Base-by-base conservation (phyloP, 2,888 invertebrate genomes). In the Dioctria rufipes region DNA sequence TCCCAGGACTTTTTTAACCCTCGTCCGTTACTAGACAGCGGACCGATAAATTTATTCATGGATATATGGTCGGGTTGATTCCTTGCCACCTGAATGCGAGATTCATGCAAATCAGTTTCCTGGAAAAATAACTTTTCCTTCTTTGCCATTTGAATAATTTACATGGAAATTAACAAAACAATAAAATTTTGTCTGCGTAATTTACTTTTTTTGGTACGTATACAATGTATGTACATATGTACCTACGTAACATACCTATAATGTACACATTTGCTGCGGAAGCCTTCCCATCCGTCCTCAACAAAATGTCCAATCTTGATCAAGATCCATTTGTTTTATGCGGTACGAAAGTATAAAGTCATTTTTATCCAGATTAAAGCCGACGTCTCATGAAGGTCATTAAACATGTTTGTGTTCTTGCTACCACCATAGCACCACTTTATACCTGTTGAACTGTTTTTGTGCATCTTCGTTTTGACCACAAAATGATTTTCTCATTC, bases 101-200 rank as follows among this genome's bases (percentile, higher is more conserved):
- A 77, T 66, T 77, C 60, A 80, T 80, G 80, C 67, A 80, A 80
- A 80, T 80, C 67, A 67, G 77, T 80, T 80, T 80, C 80, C 80
- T 80, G 80, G 61, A 67, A 67, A 67, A 67, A 67, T 67, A 78
- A 61, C 37, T 65, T 78, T 63, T 75, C 61, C 5, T 60, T 67
- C 42, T 46, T 60, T 13, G 5, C 25, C 49, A 49, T 49, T 42
- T 65, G 42, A n/a, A 65, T 65, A 67, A 67, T 13, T 67, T 9
- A 13, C 13, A 9, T 25, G 13, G 49, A 49, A 67, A 67, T 67
- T 67, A 67, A 67, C 49, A 67, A 25, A 25, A 25, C 49, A 49
- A 46, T 67, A 67, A 25, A 25, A 49, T 67, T 67, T 11, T 11
- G 13, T 43, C 11, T 43, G 66, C 42, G 66, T 66, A 46, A 11